Conservation (phyloP, 2,797 vertebrate genomes). For the Pantherophis alleghaniensis region DNA sequence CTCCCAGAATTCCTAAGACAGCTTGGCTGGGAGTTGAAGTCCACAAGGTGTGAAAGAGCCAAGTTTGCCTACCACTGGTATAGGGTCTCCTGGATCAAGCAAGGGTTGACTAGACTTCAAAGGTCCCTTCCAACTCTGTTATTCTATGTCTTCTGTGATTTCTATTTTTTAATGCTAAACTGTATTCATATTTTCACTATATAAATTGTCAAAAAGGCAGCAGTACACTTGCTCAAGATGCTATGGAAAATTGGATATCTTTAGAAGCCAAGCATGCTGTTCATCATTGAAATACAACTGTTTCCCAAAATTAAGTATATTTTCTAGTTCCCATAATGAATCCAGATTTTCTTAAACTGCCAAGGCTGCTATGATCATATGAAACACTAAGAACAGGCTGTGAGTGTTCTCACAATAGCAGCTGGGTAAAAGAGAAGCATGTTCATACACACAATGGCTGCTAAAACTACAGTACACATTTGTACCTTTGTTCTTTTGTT, state of each 20-base stretch:
- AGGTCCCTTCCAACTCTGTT: too few relatives aligned
- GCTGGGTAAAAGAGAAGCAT: background rate
- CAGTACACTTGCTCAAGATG: background rate
- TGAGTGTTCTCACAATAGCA: background rate
- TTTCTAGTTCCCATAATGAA: background rate
- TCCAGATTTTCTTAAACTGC: background rate
- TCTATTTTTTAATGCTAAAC: background rate
- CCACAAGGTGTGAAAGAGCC: too few relatives aligned
- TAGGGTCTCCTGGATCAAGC: too few relatives aligned
- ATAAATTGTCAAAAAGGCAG: background rate
- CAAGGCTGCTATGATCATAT: background rate
- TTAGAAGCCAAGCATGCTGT: background rate
- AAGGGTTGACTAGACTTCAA: too few relatives aligned
- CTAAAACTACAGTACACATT: background rate
- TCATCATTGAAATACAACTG: background rate
- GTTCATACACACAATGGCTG: background rate
- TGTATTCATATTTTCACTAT: background rate
- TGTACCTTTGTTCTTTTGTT: background rate
- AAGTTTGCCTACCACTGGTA: too few relatives aligned
- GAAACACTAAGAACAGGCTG: background rate
- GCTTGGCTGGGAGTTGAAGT: too few relatives aligned
- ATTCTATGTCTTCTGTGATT: too few relatives aligned
- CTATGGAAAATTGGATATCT: background rate
- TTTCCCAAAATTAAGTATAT: background rate
- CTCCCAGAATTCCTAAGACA: too few relatives aligned